Evolutionary conservation across 37 sponge, comb jelly and placozoan genomes (phyloP).

Genomic region (Corticium candelabrum): DNA sequence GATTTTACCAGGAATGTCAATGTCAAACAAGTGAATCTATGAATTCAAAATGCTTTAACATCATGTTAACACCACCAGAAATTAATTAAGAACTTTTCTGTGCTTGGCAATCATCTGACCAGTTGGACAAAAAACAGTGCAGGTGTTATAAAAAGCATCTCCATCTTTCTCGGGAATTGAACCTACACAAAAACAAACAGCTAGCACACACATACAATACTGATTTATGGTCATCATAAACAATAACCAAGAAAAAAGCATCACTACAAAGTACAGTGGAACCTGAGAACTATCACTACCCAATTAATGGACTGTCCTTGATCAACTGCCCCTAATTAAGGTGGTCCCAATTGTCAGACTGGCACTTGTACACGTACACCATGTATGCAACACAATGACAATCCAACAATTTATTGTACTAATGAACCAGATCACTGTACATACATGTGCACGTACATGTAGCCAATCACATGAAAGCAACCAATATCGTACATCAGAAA

Average conservation of each 20-base stretch:
- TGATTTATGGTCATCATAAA: background rate
- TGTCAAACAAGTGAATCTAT: slow-evolving; percentile 91
- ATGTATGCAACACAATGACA: too few relatives aligned
- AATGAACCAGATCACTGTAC: too few relatives aligned
- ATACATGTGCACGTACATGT: too few relatives aligned
- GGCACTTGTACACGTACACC: too few relatives aligned
- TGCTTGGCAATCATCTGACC: slow-evolving; percentile 77
- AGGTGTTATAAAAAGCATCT: slow-evolving; percentile 80
- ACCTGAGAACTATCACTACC: too few relatives aligned
- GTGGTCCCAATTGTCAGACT: too few relatives aligned
- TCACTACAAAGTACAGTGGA: too few relatives aligned
- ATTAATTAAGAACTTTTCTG: slow-evolving; percentile 49
- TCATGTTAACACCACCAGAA: background rate
- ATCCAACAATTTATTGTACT: too few relatives aligned
- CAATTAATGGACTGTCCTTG: too few relatives aligned
- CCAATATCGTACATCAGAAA: too few relatives aligned
- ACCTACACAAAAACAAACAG: slow-evolving; percentile 28
- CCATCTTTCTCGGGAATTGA: slow-evolving; percentile 85
- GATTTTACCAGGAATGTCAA: slow-evolving; percentile 93
- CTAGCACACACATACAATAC: background rate
- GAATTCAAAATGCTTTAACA: slow-evolving; percentile 3
- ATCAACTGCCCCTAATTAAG: too few relatives aligned
- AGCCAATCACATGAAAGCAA: too few relatives aligned
- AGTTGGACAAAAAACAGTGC: slow-evolving; percentile 62
- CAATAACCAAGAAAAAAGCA: background rate